Evolutionary conservation across 1,140 invertebrate species (phyloP).

Genomic region (Zaprionus camerounensis): DNA sequence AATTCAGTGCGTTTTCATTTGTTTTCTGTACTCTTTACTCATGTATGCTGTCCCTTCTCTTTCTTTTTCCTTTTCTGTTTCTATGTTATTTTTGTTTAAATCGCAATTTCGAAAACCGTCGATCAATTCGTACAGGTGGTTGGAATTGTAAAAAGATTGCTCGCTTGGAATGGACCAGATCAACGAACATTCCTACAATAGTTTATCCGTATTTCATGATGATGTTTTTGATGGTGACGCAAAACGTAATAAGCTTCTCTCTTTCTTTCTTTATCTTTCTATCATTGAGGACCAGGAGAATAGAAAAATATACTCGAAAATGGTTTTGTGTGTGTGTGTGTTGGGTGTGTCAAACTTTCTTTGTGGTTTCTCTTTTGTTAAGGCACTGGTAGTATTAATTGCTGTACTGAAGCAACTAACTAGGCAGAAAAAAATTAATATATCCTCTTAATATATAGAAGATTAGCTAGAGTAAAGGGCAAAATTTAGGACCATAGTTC

Average conservation of each 20-base stretch:
- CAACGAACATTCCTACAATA: conserved; percentile 59
- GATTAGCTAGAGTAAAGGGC: conserved; percentile 3
- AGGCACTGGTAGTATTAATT: conserved; percentile 79
- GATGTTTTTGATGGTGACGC: conserved; percentile 27
- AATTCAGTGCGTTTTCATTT: conserved; percentile 70
- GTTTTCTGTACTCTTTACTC: conserved; percentile 2
- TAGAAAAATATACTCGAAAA: conserved; percentile 1
- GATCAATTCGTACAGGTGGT: conserved; percentile 63
- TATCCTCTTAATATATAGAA: conserved; percentile 1
- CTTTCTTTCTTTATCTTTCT: conserved; percentile 3
- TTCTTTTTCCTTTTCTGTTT: conserved; percentile 25
- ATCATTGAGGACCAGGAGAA: conserved; percentile 27
- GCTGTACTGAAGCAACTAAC: conserved; percentile 47
- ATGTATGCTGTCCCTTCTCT: background rate
- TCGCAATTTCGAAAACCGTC: conserved; percentile 37
- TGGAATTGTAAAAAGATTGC: conserved; percentile 82
- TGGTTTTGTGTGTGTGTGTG: conserved; percentile 22
- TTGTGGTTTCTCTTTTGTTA: conserved; percentile 48
- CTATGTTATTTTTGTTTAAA: background rate
- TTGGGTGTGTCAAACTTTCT: conserved; percentile 42
- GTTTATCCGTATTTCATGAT: conserved; percentile 60
- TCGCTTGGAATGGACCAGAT: conserved; percentile 81
- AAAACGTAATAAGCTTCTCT: conserved; percentile 44
- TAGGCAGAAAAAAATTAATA: conserved; percentile 29
- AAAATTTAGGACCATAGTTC: background rate